Conservation (phyloP, 2,888 invertebrate species). For the Lingula anatina region DNA sequence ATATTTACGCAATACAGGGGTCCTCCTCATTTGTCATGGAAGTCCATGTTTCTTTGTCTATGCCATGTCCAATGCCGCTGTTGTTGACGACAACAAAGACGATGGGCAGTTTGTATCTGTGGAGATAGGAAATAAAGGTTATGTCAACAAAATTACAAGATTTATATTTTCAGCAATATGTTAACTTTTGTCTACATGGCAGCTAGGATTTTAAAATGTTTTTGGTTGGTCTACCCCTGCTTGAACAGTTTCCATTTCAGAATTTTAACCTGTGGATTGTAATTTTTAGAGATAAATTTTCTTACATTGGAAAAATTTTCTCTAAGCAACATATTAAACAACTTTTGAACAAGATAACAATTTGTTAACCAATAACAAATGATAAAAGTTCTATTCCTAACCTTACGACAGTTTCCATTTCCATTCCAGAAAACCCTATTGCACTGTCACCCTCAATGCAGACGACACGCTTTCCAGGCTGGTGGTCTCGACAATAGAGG, state of each 20-base stretch:
- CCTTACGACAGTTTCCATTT: conserved; percentile 89
- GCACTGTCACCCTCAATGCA: conserved; percentile 97
- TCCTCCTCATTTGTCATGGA: conserved; percentile 60
- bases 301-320: neutral
- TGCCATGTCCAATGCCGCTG: conserved; percentile 87
- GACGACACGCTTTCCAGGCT: conserved; percentile 76
- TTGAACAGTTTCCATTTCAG: too few relatives aligned
- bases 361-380: too few relatives aligned
- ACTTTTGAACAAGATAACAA: too few relatives aligned
- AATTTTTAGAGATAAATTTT: too few relatives aligned
- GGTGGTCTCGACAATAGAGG: conserved; percentile 76
- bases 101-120: conserved; percentile 83
- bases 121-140: conserved; percentile 9
- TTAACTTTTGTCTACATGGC: neutral
- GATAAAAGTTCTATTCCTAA: too few relatives aligned
- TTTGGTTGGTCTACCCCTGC: neutral
- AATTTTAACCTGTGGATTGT: too few relatives aligned
- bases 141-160: neutral
- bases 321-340: too few relatives aligned
- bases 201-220: neutral
- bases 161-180: neutral
- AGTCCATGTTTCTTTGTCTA: conserved; percentile 62
- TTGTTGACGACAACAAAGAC: conserved; percentile 90
- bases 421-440: conserved; percentile 98
- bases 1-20: conserved; percentile 66